A percentile compares a stretch with the other conserved stretches of the same genome.
These are phyloP conservation scores for Diarsia dahlii DNA, from an alignment of 2,888 invertebrate genomes.

Conservation along the genomic window DNA sequence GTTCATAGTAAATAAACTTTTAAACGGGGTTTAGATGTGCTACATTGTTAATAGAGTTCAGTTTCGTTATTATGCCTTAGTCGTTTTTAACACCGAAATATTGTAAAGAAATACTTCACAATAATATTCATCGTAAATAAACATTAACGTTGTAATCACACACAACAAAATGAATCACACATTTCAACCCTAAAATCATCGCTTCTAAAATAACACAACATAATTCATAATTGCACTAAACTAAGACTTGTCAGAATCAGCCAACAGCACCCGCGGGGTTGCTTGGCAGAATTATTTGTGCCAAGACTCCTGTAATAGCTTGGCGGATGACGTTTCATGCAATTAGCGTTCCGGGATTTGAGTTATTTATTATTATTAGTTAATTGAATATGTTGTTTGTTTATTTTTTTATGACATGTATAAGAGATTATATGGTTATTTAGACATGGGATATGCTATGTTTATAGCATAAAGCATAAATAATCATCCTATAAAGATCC, in stretches of 20 bases:
- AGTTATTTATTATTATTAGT: no score
- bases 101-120: background rate
- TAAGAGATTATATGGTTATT: background rate
- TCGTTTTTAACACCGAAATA: background rate
- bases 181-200: constrained; percentile 21
- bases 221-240: constrained; percentile 57
- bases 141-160: background rate
- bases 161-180: background rate
- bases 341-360: constrained; percentile 67
- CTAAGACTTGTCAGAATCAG: constrained; percentile 70
- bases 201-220: constrained; percentile 36
- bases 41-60: background rate
- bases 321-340: constrained; percentile 76
- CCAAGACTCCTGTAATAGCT: constrained; percentile 69
- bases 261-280: constrained; percentile 65
- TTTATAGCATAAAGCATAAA: background rate
- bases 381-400: constrained; percentile 39
- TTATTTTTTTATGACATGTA: background rate
- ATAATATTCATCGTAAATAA: background rate
- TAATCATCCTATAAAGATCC: no score
- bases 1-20: background rate
- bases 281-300: constrained; percentile 70
- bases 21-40: no score
- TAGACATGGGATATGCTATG: accelerated
- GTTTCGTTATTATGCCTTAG: background rate